Percentiles rank a stretch among this genome's conserved stretches.
Conservation (phyloP, 2,888 invertebrate genomes). For the Hypolimnas misippus region DNA sequence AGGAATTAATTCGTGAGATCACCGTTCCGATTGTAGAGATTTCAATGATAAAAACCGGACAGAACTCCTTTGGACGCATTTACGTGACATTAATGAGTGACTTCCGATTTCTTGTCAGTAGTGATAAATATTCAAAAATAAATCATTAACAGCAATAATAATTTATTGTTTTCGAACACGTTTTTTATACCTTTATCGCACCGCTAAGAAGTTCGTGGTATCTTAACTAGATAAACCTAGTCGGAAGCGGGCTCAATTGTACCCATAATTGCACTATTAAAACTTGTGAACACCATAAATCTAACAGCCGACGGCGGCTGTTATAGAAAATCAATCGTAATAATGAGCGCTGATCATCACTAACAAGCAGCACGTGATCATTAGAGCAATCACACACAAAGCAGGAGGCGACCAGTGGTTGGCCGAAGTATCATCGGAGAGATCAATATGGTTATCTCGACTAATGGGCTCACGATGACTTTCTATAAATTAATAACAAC, state of each 20-base stretch:
- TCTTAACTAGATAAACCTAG: conserved; percentile 43
- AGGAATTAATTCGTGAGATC: conserved; percentile 75
- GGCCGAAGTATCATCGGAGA: conserved; percentile 61
- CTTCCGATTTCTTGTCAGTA: conserved; percentile 59
- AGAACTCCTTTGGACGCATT: conserved; percentile 48
- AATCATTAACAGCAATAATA: conserved; percentile 15
- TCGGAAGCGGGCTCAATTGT: conserved; percentile 56
- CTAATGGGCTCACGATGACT: conserved; percentile 81
- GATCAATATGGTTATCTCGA: conserved; percentile 78
- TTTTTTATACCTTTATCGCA: not conserved
- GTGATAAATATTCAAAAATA: conserved; percentile 2
- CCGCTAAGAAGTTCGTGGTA: conserved; percentile 17
- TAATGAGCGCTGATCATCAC: conserved; percentile 70
- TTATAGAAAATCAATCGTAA: conserved; percentile 70
- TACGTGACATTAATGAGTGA: conserved; percentile 63
- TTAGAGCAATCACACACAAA: conserved; percentile 76
- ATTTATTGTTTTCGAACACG: not conserved
- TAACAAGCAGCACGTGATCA: conserved; percentile 81
- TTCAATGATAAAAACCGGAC: conserved; percentile 60
- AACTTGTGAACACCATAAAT: conserved; percentile 75
- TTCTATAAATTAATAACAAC: conserved; percentile 84
- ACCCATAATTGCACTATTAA: conserved; percentile 68
- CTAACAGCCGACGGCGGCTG: conserved; percentile 62
- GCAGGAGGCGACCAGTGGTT: conserved; percentile 56
- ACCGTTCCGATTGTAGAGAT: conserved; percentile 66